phyloP scores from a whole-genome alignment of 2,888 invertebrate species.

The Rhagophthalmus giganteus region DNA sequence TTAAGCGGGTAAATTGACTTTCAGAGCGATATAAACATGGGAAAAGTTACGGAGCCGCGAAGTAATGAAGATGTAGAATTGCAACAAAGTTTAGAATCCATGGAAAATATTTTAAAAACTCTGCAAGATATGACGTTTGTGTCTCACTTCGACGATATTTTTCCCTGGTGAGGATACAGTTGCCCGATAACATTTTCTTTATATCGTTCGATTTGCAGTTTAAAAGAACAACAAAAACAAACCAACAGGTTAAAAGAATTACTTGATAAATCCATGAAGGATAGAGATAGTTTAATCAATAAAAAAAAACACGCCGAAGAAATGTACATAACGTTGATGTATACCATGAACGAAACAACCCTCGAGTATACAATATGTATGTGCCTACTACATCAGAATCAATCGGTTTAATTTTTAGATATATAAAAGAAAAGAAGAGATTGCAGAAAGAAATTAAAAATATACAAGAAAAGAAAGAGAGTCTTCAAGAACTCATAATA shows the following conservation, averaged over 20 bases:
- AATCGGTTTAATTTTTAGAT: conserved; percentile 48
- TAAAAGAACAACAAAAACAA: conserved; percentile 45
- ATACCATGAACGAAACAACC: conserved; percentile 46
- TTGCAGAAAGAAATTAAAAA: conserved; percentile 56
- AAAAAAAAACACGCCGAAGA: conserved; percentile 43
- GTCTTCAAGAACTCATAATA: conserved; percentile 54
- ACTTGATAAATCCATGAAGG: conserved; percentile 38
- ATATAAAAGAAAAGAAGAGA: conserved; percentile 56
- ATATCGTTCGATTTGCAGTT: conserved; percentile 33
- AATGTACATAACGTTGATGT: conserved; percentile 40
- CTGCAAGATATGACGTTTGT: conserved; percentile 54
- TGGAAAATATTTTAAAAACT: conserved; percentile 52
- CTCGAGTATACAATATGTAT: conserved; percentile 33
- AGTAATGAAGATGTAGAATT: conserved; percentile 45
- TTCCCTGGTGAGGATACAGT: conserved; percentile 49
- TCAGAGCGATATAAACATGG: conserved; percentile 47
- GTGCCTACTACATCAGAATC: not conserved
- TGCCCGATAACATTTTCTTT: not conserved
- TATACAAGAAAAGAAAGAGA: conserved; percentile 54
- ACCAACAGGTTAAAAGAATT: conserved; percentile 41
- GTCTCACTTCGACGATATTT: conserved; percentile 53
- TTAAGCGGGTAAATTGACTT: too few species aligned
- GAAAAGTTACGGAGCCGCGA: conserved; percentile 36
- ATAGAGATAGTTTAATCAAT: conserved; percentile 41
- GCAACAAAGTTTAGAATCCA: conserved; percentile 47